phyloP scores from a whole-genome alignment of 2,888 invertebrate genomes.

The Acrobasis suavella region DNA sequence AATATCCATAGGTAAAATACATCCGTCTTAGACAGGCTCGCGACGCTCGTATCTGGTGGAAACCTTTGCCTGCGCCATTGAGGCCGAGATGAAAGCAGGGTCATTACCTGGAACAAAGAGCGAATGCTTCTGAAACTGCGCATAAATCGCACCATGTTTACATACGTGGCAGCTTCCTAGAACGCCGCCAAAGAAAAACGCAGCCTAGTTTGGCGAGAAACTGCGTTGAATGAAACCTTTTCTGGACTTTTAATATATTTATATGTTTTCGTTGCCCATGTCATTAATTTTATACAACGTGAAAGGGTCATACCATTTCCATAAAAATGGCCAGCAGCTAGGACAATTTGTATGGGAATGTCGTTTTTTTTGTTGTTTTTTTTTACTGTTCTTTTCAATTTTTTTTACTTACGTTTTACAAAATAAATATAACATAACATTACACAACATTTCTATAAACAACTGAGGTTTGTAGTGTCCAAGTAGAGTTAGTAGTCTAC shows the following conservation, averaged over 20 bases:
- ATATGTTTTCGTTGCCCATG: conserved; percentile 33
- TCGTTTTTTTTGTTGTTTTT: too few relatives aligned
- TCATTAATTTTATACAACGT: too few relatives aligned
- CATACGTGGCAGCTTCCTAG: conserved; percentile 68
- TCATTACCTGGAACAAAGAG: conserved; percentile 81
- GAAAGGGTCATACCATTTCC: too few relatives aligned
- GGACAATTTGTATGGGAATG: too few relatives aligned
- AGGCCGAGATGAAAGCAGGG: conserved; percentile 76
- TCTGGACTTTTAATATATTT: conserved; percentile 51
- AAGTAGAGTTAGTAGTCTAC: too few relatives aligned
- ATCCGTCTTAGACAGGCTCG: conserved; percentile 41
- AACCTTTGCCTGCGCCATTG: conserved; percentile 70
- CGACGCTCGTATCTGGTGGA: conserved; percentile 55
- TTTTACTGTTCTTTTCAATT: too few relatives aligned
- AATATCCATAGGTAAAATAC: conserved; percentile 28
- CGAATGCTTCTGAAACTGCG: conserved; percentile 75
- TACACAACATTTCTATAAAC: too few relatives aligned
- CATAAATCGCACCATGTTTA: conserved; percentile 79
- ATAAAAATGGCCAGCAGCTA: too few relatives aligned
- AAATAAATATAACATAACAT: too few relatives aligned
- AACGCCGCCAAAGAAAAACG: conserved; percentile 72
- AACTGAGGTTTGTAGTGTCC: too few relatives aligned
- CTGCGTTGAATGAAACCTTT: conserved; percentile 62
- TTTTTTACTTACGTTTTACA: too few relatives aligned
- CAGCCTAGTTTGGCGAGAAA: conserved; percentile 65